These are phyloP conservation scores for Caiman crocodilus DNA, from an alignment of 2,797 vertebrate species.

Conservation along the genomic window DNA sequence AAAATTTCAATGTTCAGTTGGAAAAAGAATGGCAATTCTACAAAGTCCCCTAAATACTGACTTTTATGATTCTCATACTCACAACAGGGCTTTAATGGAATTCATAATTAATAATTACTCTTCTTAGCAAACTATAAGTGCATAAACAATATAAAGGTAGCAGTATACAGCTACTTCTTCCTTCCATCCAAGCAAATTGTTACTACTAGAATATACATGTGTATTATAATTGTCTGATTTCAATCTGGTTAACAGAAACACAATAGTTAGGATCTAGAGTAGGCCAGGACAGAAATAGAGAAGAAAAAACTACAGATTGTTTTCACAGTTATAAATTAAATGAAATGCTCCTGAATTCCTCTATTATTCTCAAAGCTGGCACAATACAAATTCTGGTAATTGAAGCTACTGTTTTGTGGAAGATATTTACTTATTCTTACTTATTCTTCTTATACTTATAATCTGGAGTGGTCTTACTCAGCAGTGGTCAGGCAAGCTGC, in stretches of 20 bases:
- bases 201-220: not conserved
- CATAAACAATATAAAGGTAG: not conserved
- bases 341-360: not conserved
- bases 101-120: not conserved
- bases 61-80: not conserved
- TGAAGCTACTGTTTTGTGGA: not conserved
- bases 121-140: not conserved
- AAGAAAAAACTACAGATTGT: not conserved
- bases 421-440: not conserved
- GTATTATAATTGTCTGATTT: not conserved
- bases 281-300: not conserved
- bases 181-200: not conserved
- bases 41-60: not conserved
- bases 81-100: not conserved
- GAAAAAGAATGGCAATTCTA: not conserved
- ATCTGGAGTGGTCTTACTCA: not conserved
- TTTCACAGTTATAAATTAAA: not conserved
- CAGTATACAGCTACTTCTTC: not conserved
- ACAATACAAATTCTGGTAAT: not conserved
- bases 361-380: not conserved
- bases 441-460: too few relatives aligned
- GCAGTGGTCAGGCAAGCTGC: not conserved
- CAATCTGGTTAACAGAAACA: not conserved
- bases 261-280: not conserved
- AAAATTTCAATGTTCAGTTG: slow-evolving; percentile 27